Base-by-base conservation (phyloP, 2,888 invertebrate genomes). In the Brachypterus glaber region DNA sequence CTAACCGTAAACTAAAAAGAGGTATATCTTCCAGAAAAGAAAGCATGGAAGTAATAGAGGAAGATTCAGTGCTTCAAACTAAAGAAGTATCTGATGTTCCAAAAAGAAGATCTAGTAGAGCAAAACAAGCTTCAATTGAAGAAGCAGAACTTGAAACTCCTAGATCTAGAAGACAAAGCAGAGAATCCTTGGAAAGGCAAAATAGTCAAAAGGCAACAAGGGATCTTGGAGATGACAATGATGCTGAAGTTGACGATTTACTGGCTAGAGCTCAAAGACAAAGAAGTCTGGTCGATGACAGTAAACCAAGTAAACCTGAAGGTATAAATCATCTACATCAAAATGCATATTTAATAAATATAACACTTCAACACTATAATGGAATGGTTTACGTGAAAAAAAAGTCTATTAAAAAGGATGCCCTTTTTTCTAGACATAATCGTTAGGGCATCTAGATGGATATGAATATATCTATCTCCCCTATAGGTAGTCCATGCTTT, bases 201-300 rank as follows among this genome's bases (percentile, higher is more conserved):
- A 26, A 25, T 56, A 9, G 45, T 52, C 17, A 43, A 46, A 49
- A 30, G 12, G 27, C 12, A 27, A 9, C 8, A 21, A 48, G 44
- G 32, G 64, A 70, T 8, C 67, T 66, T 40, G 74, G 73, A 40
- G 75, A 74, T 39, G 68, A 66, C 37, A 60, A 63, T 11, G 76
- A 78, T 53, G 73, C 73, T 37, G 74, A 73, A 49, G 62, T 80
- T 51, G 78, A 79, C 60, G 76, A 72, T 41, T 66, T 82, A 39
- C 66, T 82, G 32, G 72, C 67, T 59, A 71, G 78, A 53, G 77
- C 79, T 48, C 73, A 77, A 59, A 73, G 72, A 53, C 81, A 82
- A 61, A 72, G 81, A 60, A 79, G 76, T 63, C 73, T 79, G 53
- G 69, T 82, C 53, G 79, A 77, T 50, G 79, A 82, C 63, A 77